Evolutionary conservation across 2,797 vertebrate genomes (phyloP).

Genomic region (Varecia variegata): DNA sequence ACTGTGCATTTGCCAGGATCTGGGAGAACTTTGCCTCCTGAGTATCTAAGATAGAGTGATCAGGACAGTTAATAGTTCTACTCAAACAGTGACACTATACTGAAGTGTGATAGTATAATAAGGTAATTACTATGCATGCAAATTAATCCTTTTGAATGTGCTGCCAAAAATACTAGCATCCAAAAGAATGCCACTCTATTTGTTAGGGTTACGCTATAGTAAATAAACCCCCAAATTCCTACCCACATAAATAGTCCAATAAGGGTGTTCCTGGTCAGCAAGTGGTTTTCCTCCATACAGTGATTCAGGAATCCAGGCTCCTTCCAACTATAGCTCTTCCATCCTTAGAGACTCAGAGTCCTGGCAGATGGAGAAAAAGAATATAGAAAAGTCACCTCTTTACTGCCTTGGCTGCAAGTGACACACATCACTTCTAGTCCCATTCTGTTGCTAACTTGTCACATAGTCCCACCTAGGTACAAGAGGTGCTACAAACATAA

Average conservation of each 20-base stretch:
- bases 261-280: background rate
- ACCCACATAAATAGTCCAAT: background rate
- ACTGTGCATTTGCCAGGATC: background rate
- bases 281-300: background rate
- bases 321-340: background rate
- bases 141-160: background rate
- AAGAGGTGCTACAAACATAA: background rate
- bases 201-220: background rate
- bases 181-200: background rate
- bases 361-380: background rate
- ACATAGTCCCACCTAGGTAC: background rate
- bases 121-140: background rate
- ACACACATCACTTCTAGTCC: background rate
- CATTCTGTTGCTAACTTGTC: background rate
- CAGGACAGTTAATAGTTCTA: background rate
- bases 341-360: background rate
- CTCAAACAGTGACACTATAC: background rate
- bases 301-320: background rate
- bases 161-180: background rate
- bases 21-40: background rate
- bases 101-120: background rate
- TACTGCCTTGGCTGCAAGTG: background rate
- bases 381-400: background rate
- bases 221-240: background rate
- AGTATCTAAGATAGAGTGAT: background rate